phyloP scores from a whole-genome alignment of 1,140 invertebrate genomes.

The Procambarus clarkii region DNA sequence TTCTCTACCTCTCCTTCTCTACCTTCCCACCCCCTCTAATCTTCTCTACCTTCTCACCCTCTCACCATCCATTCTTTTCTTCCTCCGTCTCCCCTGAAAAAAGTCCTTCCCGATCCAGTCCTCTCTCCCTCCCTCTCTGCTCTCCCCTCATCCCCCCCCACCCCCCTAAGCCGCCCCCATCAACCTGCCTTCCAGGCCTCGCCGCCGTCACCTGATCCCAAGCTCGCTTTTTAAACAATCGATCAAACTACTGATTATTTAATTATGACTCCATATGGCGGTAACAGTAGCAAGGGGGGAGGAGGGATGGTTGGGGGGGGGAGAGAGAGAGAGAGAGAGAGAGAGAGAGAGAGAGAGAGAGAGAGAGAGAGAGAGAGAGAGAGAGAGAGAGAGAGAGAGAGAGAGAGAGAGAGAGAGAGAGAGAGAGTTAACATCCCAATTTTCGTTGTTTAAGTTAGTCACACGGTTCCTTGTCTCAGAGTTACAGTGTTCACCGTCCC shows the following conservation, averaged over 20 bases:
- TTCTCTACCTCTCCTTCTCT: not conserved
- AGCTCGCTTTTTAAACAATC: conserved; percentile 64
- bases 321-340: conserved; percentile 20
- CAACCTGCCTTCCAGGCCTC: too few relatives aligned
- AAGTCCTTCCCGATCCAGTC: not conserved
- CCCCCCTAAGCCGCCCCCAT: too few relatives aligned
- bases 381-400: conserved; percentile 16
- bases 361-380: not conserved
- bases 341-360: not conserved
- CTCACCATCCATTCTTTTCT: not conserved
- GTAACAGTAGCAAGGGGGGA: not conserved
- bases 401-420: conserved; percentile 4
- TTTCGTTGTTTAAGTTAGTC: too few relatives aligned
- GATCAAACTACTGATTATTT: conserved; percentile 35
- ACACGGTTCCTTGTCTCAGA: too few relatives aligned
- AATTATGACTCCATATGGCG: conserved; percentile 1
- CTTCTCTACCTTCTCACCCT: not conserved
- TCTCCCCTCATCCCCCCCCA: conserved; percentile 31
- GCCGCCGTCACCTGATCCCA: too few relatives aligned
- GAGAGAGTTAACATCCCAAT: too few relatives aligned
- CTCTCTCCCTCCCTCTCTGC: not conserved
- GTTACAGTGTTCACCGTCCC: too few relatives aligned
- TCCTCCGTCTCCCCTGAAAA: not conserved
- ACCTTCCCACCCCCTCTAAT: not conserved
- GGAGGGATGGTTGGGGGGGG: not conserved